Conservation (phyloP, 2,113 vertebrate species). For the Poecile atricapillus region DNA sequence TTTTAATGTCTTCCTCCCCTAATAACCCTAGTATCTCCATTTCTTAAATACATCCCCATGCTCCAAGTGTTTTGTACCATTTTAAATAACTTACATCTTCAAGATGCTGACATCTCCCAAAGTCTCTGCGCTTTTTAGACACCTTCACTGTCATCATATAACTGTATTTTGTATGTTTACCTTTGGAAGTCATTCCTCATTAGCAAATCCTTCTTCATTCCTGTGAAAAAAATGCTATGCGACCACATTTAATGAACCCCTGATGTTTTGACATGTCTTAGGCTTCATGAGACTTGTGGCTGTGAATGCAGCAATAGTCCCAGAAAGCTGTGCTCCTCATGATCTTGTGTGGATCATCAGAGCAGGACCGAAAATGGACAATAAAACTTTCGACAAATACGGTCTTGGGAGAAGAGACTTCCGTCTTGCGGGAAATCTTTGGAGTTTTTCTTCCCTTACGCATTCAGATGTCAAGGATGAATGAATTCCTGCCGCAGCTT, state of each 20-base stretch:
- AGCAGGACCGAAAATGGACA: background rate
- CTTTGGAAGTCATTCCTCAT: background rate
- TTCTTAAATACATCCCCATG: background rate
- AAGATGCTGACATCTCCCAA: background rate
- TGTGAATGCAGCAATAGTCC: background rate
- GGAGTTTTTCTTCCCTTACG: background rate
- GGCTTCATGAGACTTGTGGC: background rate
- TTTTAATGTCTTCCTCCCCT: background rate
- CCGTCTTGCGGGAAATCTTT: background rate
- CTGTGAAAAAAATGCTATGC: background rate
- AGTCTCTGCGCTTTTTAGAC: background rate
- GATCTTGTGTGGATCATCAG: background rate
- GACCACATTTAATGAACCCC: constrained; percentile 27
- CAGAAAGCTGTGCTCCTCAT: background rate
- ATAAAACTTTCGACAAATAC: background rate
- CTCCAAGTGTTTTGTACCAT: background rate
- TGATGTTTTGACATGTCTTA: background rate
- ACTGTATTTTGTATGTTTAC: background rate
- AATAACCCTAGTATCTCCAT: background rate
- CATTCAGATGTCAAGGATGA: constrained; percentile 4
- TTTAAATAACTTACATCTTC: background rate
- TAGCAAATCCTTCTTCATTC: background rate
- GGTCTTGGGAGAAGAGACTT: background rate
- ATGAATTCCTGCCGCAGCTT: background rate
- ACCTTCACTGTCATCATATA: background rate